Evolutionary conservation across 2,113 vertebrate species (phyloP).

Genomic region (Sapayoa aenigma): DNA sequence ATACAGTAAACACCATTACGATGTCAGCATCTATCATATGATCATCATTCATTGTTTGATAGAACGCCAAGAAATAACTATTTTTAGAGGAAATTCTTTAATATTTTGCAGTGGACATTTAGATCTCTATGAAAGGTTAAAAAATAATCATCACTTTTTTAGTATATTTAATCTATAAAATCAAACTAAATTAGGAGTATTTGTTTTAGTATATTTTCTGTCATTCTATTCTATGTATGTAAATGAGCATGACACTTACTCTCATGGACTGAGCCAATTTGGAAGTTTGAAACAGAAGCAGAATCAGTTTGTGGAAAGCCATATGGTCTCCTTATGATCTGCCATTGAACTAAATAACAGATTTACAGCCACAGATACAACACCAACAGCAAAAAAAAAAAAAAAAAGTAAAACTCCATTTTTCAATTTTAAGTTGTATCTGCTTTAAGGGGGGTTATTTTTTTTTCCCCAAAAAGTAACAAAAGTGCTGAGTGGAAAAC

Average conservation of each 20-base stretch:
- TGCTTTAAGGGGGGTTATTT: neutral
- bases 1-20: neutral
- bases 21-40: neutral
- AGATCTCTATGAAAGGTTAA: neutral
- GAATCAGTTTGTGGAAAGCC: conserved; percentile 22
- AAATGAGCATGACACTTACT: conserved; percentile 12
- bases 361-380: conserved; percentile 23
- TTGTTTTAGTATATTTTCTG: neutral
- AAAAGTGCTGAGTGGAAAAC: neutral
- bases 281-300: conserved; percentile 27
- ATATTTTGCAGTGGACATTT: neutral
- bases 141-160: neutral
- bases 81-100: neutral
- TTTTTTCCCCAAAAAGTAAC: neutral
- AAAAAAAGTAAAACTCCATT: neutral
- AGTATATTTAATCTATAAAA: neutral
- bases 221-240: neutral
- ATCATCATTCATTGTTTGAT: neutral
- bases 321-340: conserved; percentile 38
- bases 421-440: neutral
- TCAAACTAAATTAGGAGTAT: neutral
- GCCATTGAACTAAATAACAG: conserved; percentile 31
- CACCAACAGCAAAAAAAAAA: neutral
- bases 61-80: neutral
- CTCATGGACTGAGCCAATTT: conserved; percentile 17